These are phyloP conservation scores for Ceratoteleas bidentatus DNA, from an alignment of 1,140 invertebrate genomes.

Conservation along the genomic window DNA sequence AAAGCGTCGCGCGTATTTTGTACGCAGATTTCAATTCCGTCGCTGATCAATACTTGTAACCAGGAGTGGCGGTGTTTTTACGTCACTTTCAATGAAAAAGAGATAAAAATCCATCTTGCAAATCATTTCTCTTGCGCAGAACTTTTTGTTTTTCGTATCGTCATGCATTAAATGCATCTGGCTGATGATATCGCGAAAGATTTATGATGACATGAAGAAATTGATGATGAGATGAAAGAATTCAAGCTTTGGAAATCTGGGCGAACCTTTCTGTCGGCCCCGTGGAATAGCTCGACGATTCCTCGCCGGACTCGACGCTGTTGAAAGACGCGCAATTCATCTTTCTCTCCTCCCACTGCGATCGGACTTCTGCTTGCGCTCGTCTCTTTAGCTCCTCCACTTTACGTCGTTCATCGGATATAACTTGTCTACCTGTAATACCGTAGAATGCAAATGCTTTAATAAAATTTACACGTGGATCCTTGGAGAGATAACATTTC, in stretches of 20 bases:
- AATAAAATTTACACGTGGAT: no score
- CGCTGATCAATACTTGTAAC: no score
- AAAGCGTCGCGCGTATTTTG: no score
- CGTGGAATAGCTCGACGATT: constrained; percentile 85
- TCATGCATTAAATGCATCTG: constrained; percentile 4
- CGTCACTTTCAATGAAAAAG: no score
- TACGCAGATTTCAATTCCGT: no score
- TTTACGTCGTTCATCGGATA: constrained; percentile 93
- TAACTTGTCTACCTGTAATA: constrained; percentile 90
- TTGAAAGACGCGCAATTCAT: constrained; percentile 87
- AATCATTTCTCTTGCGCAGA: not conserved
- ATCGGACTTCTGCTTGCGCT: constrained; percentile 93
- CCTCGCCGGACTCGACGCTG: constrained; percentile 85
- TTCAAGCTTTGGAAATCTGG: constrained; percentile 16
- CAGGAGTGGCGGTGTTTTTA: no score
- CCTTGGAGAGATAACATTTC: no score
- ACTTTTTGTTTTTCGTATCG: constrained; percentile 7
- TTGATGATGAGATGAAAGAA: constrained; percentile 24
- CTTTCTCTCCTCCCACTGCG: constrained; percentile 90
- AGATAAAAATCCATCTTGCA: no score
- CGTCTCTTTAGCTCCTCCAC: constrained; percentile 92
- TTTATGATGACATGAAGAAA: constrained; percentile 36
- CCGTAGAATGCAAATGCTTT: no score
- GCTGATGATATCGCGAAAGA: constrained; percentile 19
- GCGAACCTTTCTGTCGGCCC: constrained; percentile 85